Evolutionary conservation across 2,113 vertebrate genomes (phyloP).

Genomic region (Bufo gargarizans): DNA sequence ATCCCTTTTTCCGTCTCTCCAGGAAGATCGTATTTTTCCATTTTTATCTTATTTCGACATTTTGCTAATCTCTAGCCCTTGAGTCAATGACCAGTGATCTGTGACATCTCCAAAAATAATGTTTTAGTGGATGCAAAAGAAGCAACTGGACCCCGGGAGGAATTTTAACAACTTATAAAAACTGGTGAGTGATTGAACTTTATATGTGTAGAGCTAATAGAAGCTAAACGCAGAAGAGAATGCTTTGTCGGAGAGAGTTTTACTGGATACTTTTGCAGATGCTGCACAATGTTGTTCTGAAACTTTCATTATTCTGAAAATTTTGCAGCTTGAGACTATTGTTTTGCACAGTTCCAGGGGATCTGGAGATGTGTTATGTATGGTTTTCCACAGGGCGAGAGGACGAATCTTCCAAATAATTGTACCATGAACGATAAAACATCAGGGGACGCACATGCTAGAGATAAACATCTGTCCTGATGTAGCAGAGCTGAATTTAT

Average conservation of each 20-base stretch:
- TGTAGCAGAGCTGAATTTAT: background rate
- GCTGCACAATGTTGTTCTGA: background rate
- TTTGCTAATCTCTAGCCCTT: background rate
- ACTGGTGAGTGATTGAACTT: slow-evolving; percentile 34
- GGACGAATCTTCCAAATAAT: background rate
- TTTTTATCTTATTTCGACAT: background rate
- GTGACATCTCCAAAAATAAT: background rate
- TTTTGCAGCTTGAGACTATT: background rate
- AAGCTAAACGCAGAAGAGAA: background rate
- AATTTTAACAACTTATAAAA: background rate
- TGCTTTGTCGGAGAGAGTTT: background rate
- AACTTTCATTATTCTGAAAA: background rate
- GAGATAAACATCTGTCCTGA: background rate
- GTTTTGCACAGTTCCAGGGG: background rate
- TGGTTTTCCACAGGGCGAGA: background rate
- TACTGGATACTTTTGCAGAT: background rate
- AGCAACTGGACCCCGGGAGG: background rate
- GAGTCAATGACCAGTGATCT: background rate
- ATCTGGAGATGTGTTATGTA: background rate
- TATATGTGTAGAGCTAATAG: background rate
- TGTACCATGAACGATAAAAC: background rate
- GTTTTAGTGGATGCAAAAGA: background rate
- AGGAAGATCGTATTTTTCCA: background rate
- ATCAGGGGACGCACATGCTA: background rate
- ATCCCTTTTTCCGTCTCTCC: background rate